Evolutionary conservation across 2,888 invertebrate species (phyloP).

Genomic region (Philaethria dido): DNA sequence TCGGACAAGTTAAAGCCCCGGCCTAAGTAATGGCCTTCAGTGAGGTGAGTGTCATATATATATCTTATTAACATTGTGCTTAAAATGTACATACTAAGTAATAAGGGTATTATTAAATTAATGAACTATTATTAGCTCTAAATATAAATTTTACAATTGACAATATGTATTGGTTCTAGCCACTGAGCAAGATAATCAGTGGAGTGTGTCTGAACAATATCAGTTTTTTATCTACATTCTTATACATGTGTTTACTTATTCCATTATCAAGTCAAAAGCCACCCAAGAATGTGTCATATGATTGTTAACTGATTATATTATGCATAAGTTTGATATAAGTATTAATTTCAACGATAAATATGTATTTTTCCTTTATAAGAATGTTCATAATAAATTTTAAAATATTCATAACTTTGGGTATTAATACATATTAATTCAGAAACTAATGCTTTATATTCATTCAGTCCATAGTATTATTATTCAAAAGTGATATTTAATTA

Average conservation of each 20-base stretch:
- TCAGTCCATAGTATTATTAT: no score
- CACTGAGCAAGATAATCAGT: conserved; percentile 38
- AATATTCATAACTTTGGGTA: neutral
- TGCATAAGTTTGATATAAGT: conserved; percentile 37
- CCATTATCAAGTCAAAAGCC: conserved; percentile 43
- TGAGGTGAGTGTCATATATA: conserved; percentile 84
- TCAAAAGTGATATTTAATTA: no score
- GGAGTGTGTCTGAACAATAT: conserved; percentile 38
- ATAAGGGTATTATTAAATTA: conserved; percentile 3
- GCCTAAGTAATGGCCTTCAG: conserved; percentile 90
- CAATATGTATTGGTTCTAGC: conserved; percentile 29
- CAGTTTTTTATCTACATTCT: conserved; percentile 34
- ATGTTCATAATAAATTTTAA: neutral
- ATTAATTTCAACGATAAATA: conserved; percentile 20
- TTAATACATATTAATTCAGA: no score
- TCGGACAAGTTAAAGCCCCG: conserved; percentile 82
- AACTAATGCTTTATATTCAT: no score
- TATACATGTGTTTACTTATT: conserved; percentile 29
- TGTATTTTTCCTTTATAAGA: neutral
- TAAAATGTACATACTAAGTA: neutral
- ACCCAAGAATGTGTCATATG: conserved; percentile 43
- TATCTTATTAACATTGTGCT: conserved; percentile 27
- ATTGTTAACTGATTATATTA: conserved; percentile 43
- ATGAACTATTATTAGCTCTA: conserved; percentile 11
- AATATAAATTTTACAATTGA: conserved; percentile 23